Base-by-base conservation (phyloP, 30 jellyfish, hydroid and myxozoan species). In the Aurelia aurita region DNA sequence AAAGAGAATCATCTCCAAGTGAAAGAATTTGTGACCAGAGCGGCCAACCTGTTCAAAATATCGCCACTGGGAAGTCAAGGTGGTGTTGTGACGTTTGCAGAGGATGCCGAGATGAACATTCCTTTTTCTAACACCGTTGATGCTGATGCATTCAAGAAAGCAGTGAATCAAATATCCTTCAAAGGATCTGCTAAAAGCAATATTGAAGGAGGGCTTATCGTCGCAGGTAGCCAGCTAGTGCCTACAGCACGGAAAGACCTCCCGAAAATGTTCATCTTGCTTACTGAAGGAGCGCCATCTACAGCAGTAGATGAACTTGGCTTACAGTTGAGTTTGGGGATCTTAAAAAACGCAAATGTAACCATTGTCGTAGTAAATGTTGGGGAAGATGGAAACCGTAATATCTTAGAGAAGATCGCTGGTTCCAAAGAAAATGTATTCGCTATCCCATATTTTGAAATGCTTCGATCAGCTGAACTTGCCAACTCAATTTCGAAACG, bases 61-160 rank as follows among this genome's bases (percentile, higher is more conserved):
- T 26, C 96, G 25, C 70, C 69, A 29, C 51, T 47, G 0, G 97
- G 97, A 19, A 74, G 88, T 58, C 76, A 90, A n/a, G 96, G 88
- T n/a, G 98, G 98, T 18, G 98, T 87, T 54, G 94, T 93, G 31
- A 65, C 85, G 28, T 93, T 87, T 92, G 75, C 89, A 49, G 35
- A 75, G 58, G 77, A 77, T 58, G 91, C 98, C 27, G 96, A 93
- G 85, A 65, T 58, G 47, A 84, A 86, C 69, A 87, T 93, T 69
- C 86, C 79, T 28, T 81, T 79, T 27, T 28, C 58, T 32, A 79
- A 53, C 44, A 29, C 69, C 25, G 58, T 28, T 25, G 75, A 81
- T 43, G 27, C 61, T n/a, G 66, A 53, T 45, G 34, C 74, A 27
- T 84, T 91, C 88, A 79, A 86, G 49, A 60, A 54, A 25, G 83